phyloP scores from a whole-genome alignment of 1,140 invertebrate genomes.

The Rhysida immarginata region DNA sequence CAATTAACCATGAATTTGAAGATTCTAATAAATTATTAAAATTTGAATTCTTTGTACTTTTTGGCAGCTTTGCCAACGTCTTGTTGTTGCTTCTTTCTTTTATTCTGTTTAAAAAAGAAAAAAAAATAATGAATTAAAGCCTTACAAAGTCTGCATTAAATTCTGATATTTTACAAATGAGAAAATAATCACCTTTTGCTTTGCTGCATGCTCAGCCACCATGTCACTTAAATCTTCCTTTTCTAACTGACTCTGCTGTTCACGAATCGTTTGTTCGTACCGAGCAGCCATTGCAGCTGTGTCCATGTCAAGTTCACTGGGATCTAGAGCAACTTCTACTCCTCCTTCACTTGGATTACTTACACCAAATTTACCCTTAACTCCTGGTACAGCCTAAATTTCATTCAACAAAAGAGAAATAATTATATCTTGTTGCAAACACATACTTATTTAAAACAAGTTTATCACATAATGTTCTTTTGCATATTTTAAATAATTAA shows the following conservation, averaged over 20 bases:
- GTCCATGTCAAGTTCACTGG: constrained; percentile 90
- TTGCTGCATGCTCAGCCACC: constrained; percentile 91
- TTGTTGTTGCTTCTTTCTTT: constrained; percentile 78
- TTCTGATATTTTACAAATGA: no score
- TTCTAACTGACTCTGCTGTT: constrained; percentile 69
- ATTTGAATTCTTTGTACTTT: constrained; percentile 98
- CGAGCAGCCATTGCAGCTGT: constrained; percentile 89
- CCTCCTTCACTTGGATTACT: constrained; percentile 1
- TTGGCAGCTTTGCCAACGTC: constrained; percentile 72
- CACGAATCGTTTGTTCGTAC: constrained; percentile 89
- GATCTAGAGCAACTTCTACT: constrained; percentile 90
- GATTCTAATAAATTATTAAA: constrained; percentile 47
- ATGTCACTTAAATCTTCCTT: constrained; percentile 96
- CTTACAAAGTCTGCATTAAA: not conserved
- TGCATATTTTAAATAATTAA: not conserved
- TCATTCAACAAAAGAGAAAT: constrained; percentile 16
- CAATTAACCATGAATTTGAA: no score
- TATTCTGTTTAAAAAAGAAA: constrained; percentile 48
- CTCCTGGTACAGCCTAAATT: not conserved
- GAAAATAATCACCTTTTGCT: constrained; percentile 80
- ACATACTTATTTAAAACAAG: not conserved
- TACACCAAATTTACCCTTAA: not conserved
- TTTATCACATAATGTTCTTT: not conserved
- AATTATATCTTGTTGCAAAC: not conserved
- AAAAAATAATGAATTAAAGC: constrained; percentile 22